Evolutionary conservation across 2,888 invertebrate species (phyloP).

Genomic region (Rotaria magnacalcarata): DNA sequence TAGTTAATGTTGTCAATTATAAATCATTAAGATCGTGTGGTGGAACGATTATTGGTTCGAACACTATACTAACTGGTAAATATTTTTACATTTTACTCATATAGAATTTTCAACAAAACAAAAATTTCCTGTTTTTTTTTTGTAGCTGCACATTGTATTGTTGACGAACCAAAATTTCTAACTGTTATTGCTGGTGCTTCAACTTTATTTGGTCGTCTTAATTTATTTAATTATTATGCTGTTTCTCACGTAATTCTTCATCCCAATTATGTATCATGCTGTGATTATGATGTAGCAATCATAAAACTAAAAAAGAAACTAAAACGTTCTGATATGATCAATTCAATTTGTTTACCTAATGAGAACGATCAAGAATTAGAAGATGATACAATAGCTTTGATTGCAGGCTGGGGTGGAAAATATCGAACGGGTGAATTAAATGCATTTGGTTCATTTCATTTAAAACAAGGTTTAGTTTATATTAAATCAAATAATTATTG

Average conservation of each 20-base stretch:
- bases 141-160: conserved; percentile 21
- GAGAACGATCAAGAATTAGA: not conserved
- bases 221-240: conserved; percentile 30
- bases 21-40: conserved; percentile 13
- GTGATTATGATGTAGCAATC: conserved; percentile 25
- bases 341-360: conserved; percentile 2
- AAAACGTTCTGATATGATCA: not conserved
- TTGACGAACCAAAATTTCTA: not conserved
- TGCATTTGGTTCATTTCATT: conserved; percentile 12
- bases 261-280: not conserved
- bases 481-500: conserved; percentile 23
- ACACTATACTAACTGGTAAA: not conserved
- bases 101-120: not conserved
- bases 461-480: conserved; percentile 35
- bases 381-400: not conserved
- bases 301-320: not conserved
- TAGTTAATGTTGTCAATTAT: not conserved
- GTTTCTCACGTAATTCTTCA: not conserved
- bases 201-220: not conserved
- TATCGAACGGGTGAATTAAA: not conserved
- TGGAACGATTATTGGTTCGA: not conserved
- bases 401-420: conserved; percentile 3
- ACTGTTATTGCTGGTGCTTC: conserved; percentile 9
- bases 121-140: not conserved
- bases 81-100: not conserved